Conservation (phyloP, 2,888 invertebrate genomes). For the Trissolcus brochymenae region DNA sequence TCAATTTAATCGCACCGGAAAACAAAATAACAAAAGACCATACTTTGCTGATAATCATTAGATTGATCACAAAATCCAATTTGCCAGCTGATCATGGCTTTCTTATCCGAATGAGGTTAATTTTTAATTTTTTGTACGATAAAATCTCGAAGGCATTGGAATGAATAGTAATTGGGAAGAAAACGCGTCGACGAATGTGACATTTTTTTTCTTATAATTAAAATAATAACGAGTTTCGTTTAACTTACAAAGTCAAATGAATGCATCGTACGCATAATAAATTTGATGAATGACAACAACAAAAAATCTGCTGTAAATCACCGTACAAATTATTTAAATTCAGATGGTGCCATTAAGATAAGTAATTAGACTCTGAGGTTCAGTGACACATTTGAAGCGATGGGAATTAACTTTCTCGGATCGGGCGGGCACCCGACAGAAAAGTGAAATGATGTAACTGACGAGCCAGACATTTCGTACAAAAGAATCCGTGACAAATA, state of each 20-base stretch:
- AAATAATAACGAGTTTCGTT: background rate
- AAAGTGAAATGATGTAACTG: constrained; percentile 23
- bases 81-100: constrained; percentile 26
- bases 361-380: constrained; percentile 7
- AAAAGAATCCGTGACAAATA: background rate
- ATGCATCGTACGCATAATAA: background rate
- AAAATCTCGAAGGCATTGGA: background rate
- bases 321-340: constrained; percentile 1
- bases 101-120: constrained; percentile 24
- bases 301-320: constrained; percentile 7
- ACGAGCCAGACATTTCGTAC: background rate
- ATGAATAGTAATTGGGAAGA: constrained; percentile 3
- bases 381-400: constrained; percentile 8
- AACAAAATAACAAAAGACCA: constrained; percentile 13
- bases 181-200: constrained; percentile 2
- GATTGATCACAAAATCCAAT: constrained; percentile 30
- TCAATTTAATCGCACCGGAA: too few species aligned
- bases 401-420: constrained; percentile 16
- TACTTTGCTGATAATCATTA: constrained; percentile 16
- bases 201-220: background rate
- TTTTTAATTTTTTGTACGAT: constrained; percentile 6
- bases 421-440: constrained; percentile 4
- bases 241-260: background rate
- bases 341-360: background rate
- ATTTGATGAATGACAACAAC: background rate